phyloP scores from a whole-genome alignment of 2,888 invertebrate genomes.

The Campoletis raptor region DNA sequence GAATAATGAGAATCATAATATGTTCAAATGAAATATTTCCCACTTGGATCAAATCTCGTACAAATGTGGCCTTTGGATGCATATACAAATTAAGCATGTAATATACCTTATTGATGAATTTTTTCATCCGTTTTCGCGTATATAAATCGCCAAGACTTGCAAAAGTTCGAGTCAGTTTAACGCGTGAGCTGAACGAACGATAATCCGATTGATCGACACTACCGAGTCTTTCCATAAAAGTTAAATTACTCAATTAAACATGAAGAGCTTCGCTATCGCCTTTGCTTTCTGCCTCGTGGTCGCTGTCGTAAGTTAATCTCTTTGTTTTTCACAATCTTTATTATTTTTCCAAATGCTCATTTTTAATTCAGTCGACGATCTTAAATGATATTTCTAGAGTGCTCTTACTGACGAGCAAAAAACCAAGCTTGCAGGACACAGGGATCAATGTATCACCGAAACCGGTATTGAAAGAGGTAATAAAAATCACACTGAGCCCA shows the following conservation, averaged over 20 bases:
- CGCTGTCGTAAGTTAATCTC: constrained; percentile 70
- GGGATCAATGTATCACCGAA: constrained; percentile 74
- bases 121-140: constrained; percentile 19
- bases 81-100: constrained; percentile 10
- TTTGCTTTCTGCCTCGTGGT: constrained; percentile 71
- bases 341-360: not conserved
- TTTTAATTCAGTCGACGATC: not conserved
- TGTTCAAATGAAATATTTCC: constrained; percentile 16
- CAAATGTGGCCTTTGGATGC: constrained; percentile 7
- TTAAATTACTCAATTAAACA: constrained; percentile 61
- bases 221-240: not conserved
- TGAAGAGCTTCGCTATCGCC: constrained; percentile 72
- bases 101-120: constrained; percentile 7
- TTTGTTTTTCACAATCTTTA: not conserved
- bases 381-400: constrained; percentile 51
- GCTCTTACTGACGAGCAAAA: constrained; percentile 64
- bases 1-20: constrained; percentile 41
- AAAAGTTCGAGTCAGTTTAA: constrained; percentile 37
- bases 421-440: constrained; percentile 73
- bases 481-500: not conserved
- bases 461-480: constrained; percentile 76
- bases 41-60: not conserved
- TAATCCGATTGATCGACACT: constrained; percentile 23
- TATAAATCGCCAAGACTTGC: constrained; percentile 51
- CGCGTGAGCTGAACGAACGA: constrained; percentile 27